Evolutionary conservation across 30 jellyfish, hydroid and myxozoan species (phyloP).

Genomic region (Aurelia sp.): DNA sequence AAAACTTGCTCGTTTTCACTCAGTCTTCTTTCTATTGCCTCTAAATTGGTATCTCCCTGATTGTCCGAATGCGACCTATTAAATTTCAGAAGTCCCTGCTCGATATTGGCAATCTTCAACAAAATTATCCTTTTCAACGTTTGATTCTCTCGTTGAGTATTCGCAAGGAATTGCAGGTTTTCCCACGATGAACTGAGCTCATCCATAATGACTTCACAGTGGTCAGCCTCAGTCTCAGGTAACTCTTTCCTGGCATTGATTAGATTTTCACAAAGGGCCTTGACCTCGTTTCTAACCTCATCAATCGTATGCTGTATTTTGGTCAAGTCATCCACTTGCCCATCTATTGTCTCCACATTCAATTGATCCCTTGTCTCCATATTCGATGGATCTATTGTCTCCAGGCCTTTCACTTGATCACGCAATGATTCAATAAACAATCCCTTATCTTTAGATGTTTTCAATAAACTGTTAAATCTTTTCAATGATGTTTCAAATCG

Average conservation of each 20-base stretch:
- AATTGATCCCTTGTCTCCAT: not conserved
- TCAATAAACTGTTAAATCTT: conserved; percentile 11
- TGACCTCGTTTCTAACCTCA: conserved; percentile 41
- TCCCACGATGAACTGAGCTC: conserved; percentile 5
- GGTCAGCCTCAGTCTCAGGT: conserved; percentile 50
- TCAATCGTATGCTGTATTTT: not conserved
- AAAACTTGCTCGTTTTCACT: conserved; percentile 1
- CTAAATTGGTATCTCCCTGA: not conserved
- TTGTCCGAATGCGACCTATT: not conserved
- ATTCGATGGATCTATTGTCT: not conserved
- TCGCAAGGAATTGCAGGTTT: conserved; percentile 2
- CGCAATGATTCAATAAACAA: conserved; percentile 30
- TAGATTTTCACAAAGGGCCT: conserved; percentile 10
- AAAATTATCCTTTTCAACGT: not conserved
- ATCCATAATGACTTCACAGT: conserved; percentile 1
- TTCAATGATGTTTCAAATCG: conserved; percentile 13
- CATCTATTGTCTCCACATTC: not conserved
- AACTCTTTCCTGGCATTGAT: not conserved
- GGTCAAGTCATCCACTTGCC: not conserved
- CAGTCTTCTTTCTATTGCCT: not conserved
- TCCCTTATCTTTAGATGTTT: conserved; percentile 35
- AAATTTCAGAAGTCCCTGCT: not conserved
- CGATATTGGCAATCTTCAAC: not conserved
- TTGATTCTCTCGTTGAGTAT: not conserved
- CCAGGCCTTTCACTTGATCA: conserved; percentile 10